Evolutionary conservation across 2,888 invertebrate species (phyloP).

Genomic region (Helleia helle): DNA sequence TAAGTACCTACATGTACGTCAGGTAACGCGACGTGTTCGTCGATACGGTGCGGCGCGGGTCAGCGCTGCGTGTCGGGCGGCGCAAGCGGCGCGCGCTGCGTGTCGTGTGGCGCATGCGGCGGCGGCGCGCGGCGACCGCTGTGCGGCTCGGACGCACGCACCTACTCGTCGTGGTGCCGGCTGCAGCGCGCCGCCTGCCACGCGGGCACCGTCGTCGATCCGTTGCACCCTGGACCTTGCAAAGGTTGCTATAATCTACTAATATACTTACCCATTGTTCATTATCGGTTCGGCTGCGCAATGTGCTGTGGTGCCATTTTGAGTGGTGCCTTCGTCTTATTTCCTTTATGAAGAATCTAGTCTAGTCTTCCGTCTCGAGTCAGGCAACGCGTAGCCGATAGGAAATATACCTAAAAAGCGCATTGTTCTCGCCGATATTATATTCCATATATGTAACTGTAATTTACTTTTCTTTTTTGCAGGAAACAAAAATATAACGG

Average conservation of each 20-base stretch:
- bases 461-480: conserved; percentile 32
- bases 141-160: conserved; percentile 83
- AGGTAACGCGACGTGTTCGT: conserved; percentile 61
- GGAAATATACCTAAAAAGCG: too few relatives aligned
- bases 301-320: too few relatives aligned
- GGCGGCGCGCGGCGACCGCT: conserved; percentile 58
- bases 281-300: too few relatives aligned
- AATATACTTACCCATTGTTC: too few relatives aligned
- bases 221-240: conserved; percentile 80
- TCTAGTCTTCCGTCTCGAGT: too few relatives aligned
- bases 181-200: conserved; percentile 84
- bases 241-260: too few relatives aligned
- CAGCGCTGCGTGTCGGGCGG: conserved; percentile 61
- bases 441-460: too few relatives aligned
- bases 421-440: too few relatives aligned
- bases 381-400: too few relatives aligned
- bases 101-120: conserved; percentile 51
- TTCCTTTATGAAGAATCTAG: too few relatives aligned
- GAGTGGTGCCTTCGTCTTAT: too few relatives aligned
- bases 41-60: conserved; percentile 43
- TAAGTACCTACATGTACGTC: conserved; percentile 4
- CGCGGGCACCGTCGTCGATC: conserved; percentile 81
- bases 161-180: conserved; percentile 86
- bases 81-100: conserved; percentile 54
- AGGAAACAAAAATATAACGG: conserved; percentile 59